Conservation (phyloP, 2,113 vertebrate species). For the Danionella cerebrum region DNA sequence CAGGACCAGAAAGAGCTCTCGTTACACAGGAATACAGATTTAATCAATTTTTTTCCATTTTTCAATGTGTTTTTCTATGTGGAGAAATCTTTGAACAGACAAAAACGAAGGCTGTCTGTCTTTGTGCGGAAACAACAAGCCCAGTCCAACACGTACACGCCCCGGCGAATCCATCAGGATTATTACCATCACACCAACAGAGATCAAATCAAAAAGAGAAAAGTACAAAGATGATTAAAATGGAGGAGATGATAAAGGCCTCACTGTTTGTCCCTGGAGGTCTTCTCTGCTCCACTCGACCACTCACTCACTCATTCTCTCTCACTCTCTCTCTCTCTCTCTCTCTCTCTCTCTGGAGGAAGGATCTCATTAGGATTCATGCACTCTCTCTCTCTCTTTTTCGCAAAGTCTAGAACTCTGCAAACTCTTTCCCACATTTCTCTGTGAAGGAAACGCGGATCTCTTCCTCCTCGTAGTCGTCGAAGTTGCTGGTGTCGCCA, state of each 20-base stretch:
- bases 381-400: slow-evolving; percentile 47
- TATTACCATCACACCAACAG: slow-evolving; percentile 41
- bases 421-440: slow-evolving; percentile 88
- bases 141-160: slow-evolving; percentile 24
- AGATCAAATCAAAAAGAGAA: slow-evolving; percentile 45
- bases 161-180: not conserved
- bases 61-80: not conserved
- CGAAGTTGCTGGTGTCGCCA: slow-evolving; percentile 90
- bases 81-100: not conserved
- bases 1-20: slow-evolving; percentile 5
- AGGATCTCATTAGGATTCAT: slow-evolving; percentile 35
- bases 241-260: slow-evolving; percentile 52
- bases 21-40: slow-evolving; percentile 1
- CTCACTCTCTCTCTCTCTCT: slow-evolving; percentile 54
- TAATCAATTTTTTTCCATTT: not conserved
- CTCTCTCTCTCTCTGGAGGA: slow-evolving; percentile 58
- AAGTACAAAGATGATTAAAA: slow-evolving; percentile 20
- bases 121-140: not conserved
- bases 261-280: slow-evolving; percentile 44
- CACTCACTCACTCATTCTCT: slow-evolving; percentile 57
- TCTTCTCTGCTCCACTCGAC: slow-evolving; percentile 25
- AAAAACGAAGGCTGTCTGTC: not conserved
- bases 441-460: slow-evolving; percentile 82
- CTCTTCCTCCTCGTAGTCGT: slow-evolving; percentile 90
- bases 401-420: slow-evolving; percentile 74